phyloP scores from a whole-genome alignment of 1,140 invertebrate species.

The Vanessa atalanta region DNA sequence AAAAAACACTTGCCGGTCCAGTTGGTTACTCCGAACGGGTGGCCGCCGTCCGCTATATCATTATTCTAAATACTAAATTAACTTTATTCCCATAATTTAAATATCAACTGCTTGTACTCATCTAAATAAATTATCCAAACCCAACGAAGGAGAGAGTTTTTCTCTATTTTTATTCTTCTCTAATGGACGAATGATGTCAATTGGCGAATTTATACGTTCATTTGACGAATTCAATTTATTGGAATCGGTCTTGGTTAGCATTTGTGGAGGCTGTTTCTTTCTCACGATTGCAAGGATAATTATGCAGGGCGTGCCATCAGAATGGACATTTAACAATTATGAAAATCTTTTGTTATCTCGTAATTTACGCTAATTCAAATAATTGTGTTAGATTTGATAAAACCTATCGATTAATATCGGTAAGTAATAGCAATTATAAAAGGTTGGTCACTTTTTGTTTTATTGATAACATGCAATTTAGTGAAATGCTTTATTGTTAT shows the following conservation, averaged over 20 bases:
- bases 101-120: conserved; percentile 65
- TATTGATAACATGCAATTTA: conserved; percentile 23
- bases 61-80: conserved; percentile 79
- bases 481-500: not conserved
- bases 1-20: conserved; percentile 54
- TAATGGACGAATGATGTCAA: conserved; percentile 58
- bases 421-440: conserved; percentile 14
- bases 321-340: conserved; percentile 22
- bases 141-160: conserved; percentile 8
- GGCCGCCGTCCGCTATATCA: conserved; percentile 66
- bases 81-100: conserved; percentile 78
- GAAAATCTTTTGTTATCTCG: conserved; percentile 11
- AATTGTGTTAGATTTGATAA: conserved; percentile 19
- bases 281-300: conserved; percentile 32
- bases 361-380: conserved; percentile 21
- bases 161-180: conserved; percentile 43
- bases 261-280: conserved; percentile 29
- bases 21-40: conserved; percentile 69
- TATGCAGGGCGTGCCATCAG: conserved; percentile 30
- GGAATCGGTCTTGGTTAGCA: conserved; percentile 26
- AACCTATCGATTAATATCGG: conserved; percentile 2
- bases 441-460: conserved; percentile 20
- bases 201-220: conserved; percentile 60
- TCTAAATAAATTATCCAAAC: conserved; percentile 33
- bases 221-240: conserved; percentile 68